Base-by-base conservation (phyloP, 2,113 vertebrate species). In the Pyrgilauda ruficollis region DNA sequence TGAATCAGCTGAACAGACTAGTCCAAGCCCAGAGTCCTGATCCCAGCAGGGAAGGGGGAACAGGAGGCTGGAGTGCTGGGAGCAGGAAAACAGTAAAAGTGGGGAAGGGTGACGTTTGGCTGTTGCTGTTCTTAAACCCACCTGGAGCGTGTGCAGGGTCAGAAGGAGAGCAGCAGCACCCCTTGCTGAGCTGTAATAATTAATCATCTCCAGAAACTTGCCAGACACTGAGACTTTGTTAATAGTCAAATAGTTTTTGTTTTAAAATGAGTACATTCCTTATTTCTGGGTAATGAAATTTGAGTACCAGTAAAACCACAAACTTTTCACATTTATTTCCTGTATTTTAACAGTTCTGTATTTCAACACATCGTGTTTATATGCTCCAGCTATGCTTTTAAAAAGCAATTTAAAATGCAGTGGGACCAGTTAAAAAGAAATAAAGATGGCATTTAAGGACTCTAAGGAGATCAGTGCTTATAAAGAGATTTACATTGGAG, bases 131-230 rank as follows among this genome's bases (percentile, higher is more conserved):
- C 62, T 49, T 63, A 53, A 88, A 58, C 46, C 27, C 30, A 33
- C n/a, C 28, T 3, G 2, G 70, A 21, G 24, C 0, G 0, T 15
- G 19, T 26, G 55, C 2, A 0, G 41, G 44, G 53, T 86, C 84
- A 69, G 59, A 46, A 66, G 55, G 39, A 86, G 43, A 89, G 67
- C 55, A 26, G 52, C 63, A 74, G 43, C 76, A 50, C 20, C 76
- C 31, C 20, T 72, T 49, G 55, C 68, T 73, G 52, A 62, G 63
- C 50, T 87, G n/a, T 3, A 22, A 11, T 50, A 84, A 73, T 62
- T 59, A 75, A 77, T 66, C 19, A 64, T 89, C 76, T 68, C 67
- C 62, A 84, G 66, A 69, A 84, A 74, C 13, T 46, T 52, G 50
- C 31, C 64, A 35, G 87, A 39, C 13, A 17, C 30, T 14, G 31